Evolutionary conservation across 2,888 invertebrate genomes (phyloP).

Genomic region (Caprella mutica): DNA sequence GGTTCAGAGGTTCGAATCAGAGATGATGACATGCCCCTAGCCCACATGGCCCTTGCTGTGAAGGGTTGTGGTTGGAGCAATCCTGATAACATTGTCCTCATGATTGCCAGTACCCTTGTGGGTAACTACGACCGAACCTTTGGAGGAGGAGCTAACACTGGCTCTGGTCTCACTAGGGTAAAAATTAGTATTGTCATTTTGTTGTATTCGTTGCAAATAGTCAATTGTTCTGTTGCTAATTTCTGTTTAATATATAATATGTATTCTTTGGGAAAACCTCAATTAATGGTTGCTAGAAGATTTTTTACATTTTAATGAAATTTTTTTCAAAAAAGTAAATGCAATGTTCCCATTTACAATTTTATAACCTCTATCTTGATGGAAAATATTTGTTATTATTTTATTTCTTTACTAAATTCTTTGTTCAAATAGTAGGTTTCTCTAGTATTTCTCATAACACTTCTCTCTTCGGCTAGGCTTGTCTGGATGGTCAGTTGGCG

Average conservation of each 20-base stretch:
- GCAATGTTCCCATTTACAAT: too few relatives aligned
- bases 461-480: constrained; percentile 42
- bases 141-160: constrained; percentile 81
- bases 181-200: neutral
- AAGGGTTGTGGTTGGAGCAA: constrained; percentile 85
- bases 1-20: constrained; percentile 75
- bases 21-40: constrained; percentile 86
- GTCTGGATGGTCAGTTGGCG: constrained; percentile 55
- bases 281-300: too few relatives aligned
- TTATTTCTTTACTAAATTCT: neutral
- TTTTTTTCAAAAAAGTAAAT: too few relatives aligned
- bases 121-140: constrained; percentile 72
- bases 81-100: constrained; percentile 91
- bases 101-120: constrained; percentile 94
- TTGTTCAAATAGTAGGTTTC: neutral
- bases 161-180: constrained; percentile 64
- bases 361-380: too few relatives aligned
- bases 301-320: too few relatives aligned
- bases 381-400: neutral
- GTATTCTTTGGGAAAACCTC: too few relatives aligned
- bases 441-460: neutral
- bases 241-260: too few relatives aligned
- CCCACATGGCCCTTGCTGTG: constrained; percentile 86
- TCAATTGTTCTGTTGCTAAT: too few relatives aligned
- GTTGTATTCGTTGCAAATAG: neutral